These are phyloP conservation scores for Pedionomus torquatus DNA, from an alignment of 2,113 vertebrate species.

Conservation along the genomic window DNA sequence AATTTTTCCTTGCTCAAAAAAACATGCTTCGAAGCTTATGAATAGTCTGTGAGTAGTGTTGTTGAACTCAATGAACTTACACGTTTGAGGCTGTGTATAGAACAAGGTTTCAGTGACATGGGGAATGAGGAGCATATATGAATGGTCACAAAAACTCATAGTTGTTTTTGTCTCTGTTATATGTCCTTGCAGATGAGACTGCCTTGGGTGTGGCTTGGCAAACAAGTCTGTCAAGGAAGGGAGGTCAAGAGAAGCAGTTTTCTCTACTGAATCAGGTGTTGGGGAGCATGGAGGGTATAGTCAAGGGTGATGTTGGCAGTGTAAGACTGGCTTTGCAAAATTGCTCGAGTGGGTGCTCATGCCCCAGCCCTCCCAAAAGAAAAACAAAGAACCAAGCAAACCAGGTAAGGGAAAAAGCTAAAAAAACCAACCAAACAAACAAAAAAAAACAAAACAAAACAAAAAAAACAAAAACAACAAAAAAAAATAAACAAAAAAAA, in stretches of 20 bases:
- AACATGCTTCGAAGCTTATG: too few relatives aligned
- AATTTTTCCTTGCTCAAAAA: background rate
- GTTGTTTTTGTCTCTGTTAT: background rate
- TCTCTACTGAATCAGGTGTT: background rate
- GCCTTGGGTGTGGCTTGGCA: background rate
- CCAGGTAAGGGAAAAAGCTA: background rate
- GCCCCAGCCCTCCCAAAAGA: background rate
- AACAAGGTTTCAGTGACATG: background rate
- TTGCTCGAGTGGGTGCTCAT: background rate
- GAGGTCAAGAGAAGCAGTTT: background rate
- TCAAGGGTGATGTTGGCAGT: background rate
- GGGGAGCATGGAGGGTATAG: background rate
- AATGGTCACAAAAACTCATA: background rate
- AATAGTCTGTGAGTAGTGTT: background rate
- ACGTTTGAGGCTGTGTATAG: background rate
- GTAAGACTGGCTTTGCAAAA: background rate
- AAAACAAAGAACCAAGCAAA: background rate
- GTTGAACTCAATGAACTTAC: background rate
- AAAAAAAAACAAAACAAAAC: too few relatives aligned
- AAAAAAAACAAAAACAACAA: too few relatives aligned
- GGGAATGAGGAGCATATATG: background rate
- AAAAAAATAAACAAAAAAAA: too few relatives aligned
- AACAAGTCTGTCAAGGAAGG: background rate
- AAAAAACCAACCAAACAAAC: too few relatives aligned
- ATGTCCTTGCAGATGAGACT: background rate